Evolutionary conservation across 2,113 vertebrate genomes (phyloP).

Genomic region (Pelecanoides urinatrix): DNA sequence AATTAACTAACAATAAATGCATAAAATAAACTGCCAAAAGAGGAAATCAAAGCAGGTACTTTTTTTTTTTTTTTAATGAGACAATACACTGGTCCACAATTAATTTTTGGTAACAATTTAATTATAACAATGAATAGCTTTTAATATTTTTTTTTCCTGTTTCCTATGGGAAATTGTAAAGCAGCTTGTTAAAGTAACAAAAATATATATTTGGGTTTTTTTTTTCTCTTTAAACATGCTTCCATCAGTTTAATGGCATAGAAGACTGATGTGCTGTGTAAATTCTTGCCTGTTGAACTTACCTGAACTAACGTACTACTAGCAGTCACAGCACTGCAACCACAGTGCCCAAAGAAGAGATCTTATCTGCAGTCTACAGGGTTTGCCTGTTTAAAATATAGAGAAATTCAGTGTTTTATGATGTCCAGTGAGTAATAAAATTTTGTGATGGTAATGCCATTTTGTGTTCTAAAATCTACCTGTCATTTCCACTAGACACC

Average conservation of each 20-base stretch:
- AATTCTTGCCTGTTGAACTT: constrained; percentile 8
- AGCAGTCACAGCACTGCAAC: neutral
- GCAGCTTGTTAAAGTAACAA: neutral
- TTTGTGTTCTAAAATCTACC: neutral
- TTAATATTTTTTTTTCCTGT: neutral
- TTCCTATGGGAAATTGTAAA: neutral
- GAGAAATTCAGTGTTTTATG: neutral
- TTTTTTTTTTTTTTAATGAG: constrained; percentile 10
- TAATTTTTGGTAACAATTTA: constrained; percentile 46
- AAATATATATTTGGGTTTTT: neutral
- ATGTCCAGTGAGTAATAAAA: neutral
- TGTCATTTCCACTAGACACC: neutral
- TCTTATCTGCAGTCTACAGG: neutral
- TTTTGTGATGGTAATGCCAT: neutral
- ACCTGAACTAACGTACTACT: neutral
- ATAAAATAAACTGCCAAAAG: constrained; percentile 47
- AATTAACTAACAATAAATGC: constrained; percentile 52
- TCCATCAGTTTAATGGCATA: neutral
- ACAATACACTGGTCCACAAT: neutral
- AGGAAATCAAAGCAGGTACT: constrained; percentile 37
- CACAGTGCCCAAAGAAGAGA: neutral
- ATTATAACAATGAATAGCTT: constrained; percentile 11
- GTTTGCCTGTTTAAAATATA: neutral
- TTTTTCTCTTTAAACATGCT: neutral
- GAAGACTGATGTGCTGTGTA: neutral